Conservation (phyloP, 2,113 vertebrate genomes). For the Parotia lawesii region DNA sequence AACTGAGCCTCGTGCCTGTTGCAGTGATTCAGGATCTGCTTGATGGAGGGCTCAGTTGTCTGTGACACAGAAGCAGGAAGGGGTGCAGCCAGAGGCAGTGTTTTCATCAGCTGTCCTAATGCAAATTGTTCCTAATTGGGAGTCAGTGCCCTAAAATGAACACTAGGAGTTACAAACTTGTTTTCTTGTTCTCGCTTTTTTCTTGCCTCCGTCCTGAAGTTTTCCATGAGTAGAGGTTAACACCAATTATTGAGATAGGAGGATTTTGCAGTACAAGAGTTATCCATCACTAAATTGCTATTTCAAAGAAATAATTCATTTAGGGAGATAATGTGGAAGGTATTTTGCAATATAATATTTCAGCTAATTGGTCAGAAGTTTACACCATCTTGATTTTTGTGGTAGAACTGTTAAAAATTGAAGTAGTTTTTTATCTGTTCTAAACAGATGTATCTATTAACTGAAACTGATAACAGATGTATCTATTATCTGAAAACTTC, state of each 20-base stretch:
- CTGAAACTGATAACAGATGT: not conserved
- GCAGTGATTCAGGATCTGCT: not conserved
- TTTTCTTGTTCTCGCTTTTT: not conserved
- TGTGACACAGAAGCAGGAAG: not conserved
- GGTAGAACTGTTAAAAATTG: not conserved
- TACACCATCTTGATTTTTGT: not conserved
- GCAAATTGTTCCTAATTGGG: not conserved
- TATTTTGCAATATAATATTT: not conserved
- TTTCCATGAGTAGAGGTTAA: not conserved
- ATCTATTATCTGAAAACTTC: not conserved
- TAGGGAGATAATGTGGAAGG: not conserved
- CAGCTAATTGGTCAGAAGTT: not conserved
- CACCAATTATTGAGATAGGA: not conserved
- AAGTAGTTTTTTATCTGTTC: not conserved
- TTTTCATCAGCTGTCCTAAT: conserved; percentile 3
- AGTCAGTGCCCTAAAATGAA: not conserved
- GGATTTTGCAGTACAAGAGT: not conserved
- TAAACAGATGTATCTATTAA: not conserved
- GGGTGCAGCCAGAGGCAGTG: not conserved
- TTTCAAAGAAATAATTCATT: not conserved
- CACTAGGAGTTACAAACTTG: not conserved
- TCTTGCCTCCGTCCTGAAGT: not conserved
- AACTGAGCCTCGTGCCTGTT: not conserved
- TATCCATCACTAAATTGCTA: not conserved
- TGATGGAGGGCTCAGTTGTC: not conserved